Base-by-base conservation (phyloP, 35 echinoderm and acorn worm genomes). In the Apostichopus parvimensis region DNA sequence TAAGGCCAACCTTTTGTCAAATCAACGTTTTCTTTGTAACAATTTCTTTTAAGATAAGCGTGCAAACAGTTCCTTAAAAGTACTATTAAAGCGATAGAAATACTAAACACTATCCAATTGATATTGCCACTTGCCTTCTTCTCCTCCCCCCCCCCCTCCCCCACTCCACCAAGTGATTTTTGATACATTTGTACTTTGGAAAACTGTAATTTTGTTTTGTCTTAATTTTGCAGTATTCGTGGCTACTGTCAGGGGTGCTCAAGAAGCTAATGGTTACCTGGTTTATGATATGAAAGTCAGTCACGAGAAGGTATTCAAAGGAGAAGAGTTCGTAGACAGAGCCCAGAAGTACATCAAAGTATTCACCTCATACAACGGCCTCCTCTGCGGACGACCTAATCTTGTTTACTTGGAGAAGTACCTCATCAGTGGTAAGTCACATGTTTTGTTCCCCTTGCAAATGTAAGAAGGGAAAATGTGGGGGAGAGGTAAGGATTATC, bases 251-350 rank as follows among this genome's bases (percentile, higher is more conserved):
- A 88, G 53, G 21, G 60, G 61, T 11, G 20, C 68, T 52, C 4
- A 26, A 54, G 22, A 34, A 15, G 52, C 5, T 28, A 64, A 72
- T 12, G 62, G 62, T 1, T 88, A 21, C 64, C 13, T 88, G 61
- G 13, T 88, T 54, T 88, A 88, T 26, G 28, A 88, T 9, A 15
- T 88, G 64, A 88, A 88, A 72, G 86, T 88, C 23, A 88, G 86
- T 64, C 4, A 8, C 17, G 86, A 28, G 18, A 88, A 88, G 21
- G 86, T 88, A 9, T 88, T 88, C 86, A 88, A 88, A 54, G 86
- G 86, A 54, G 86, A 72, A 72, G 0, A 88, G 6, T 64, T 72
- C 8, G 13, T 88, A n/a, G 52, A 88, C 86, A 21, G 86, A 20
- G 52, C 28, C 25, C 15, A 54, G 5, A 34, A 34, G 17, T 45